Conservation (phyloP, 2,797 vertebrate species). For the Gambelia wislizenii region DNA sequence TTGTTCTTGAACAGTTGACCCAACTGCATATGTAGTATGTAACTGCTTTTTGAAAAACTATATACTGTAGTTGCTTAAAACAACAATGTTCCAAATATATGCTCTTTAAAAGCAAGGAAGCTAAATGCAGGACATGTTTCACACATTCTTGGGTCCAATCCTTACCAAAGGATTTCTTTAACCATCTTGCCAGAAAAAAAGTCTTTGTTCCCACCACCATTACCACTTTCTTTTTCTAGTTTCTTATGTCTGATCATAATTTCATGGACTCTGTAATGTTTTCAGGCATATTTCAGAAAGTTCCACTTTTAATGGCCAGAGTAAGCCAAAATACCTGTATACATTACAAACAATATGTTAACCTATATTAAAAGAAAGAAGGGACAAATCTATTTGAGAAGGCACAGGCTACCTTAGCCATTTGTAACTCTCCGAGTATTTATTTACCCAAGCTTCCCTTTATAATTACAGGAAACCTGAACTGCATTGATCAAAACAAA, state of each 20-base stretch:
- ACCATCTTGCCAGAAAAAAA: neutral
- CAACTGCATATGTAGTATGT: neutral
- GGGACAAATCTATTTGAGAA: neutral
- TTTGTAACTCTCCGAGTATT: neutral
- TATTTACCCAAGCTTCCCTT: slow-evolving; percentile 10
- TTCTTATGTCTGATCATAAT: neutral
- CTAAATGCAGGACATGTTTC: neutral
- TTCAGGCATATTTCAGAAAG: neutral
- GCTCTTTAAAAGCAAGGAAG: neutral
- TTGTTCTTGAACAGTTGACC: neutral
- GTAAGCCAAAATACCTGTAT: neutral
- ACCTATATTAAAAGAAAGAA: neutral
- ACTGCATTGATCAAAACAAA: slow-evolving; percentile 22
- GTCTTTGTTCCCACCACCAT: neutral
- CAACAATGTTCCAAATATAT: neutral
- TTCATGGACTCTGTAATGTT: neutral
- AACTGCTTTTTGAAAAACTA: neutral
- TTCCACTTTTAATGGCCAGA: neutral
- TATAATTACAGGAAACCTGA: slow-evolving; percentile 25
- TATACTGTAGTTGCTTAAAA: neutral
- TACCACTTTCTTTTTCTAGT: no score
- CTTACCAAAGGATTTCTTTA: neutral
- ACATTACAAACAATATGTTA: neutral
- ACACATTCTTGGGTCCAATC: neutral
- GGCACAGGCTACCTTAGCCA: neutral